Evolutionary conservation across 1,140 invertebrate genomes (phyloP).

Genomic region (Lordiphosa collinella): DNA sequence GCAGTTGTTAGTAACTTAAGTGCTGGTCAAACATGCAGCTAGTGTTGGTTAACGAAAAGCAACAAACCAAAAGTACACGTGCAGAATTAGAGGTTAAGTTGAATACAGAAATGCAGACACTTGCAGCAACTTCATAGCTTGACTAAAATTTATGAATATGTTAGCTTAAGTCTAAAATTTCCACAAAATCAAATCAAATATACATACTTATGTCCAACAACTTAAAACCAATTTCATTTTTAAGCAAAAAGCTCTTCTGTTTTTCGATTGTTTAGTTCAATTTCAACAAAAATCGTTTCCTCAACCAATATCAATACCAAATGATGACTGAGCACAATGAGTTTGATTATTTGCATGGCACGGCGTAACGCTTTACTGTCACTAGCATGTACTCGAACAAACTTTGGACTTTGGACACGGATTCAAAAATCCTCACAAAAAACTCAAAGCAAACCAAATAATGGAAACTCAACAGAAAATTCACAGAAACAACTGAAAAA

Average conservation of each 20-base stretch:
- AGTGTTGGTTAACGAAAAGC: constrained; percentile 26
- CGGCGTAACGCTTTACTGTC: constrained; percentile 1
- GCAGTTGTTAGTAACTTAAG: too few relatives aligned
- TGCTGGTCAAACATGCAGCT: constrained; percentile 28
- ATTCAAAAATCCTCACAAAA: constrained; percentile 25
- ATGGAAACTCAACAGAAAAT: background rate
- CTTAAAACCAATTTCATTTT: constrained; percentile 30
- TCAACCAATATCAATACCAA: constrained; percentile 65
- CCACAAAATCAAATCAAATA: constrained; percentile 26
- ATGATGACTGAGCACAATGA: constrained; percentile 21
- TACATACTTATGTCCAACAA: constrained; percentile 20
- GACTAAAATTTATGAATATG: constrained; percentile 70
- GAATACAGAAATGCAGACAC: constrained; percentile 44
- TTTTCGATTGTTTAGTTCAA: constrained; percentile 2
- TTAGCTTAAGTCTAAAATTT: constrained; percentile 67
- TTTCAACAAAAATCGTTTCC: constrained; percentile 73
- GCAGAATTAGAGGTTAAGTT: constrained; percentile 25
- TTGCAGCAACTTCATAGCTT: constrained; percentile 80
- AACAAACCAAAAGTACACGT: constrained; percentile 20
- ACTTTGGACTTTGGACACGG: too few relatives aligned
- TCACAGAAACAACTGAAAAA: constrained; percentile 18
- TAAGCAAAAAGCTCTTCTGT: constrained; percentile 52
- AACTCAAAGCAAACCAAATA: constrained; percentile 8
- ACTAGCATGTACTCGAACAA: background rate
- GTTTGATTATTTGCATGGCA: background rate